A percentile compares a stretch with the other conserved stretches of the same genome.
Evolutionary conservation across 1,140 invertebrate species (phyloP).

Genomic region (Drosophila persimilis): DNA sequence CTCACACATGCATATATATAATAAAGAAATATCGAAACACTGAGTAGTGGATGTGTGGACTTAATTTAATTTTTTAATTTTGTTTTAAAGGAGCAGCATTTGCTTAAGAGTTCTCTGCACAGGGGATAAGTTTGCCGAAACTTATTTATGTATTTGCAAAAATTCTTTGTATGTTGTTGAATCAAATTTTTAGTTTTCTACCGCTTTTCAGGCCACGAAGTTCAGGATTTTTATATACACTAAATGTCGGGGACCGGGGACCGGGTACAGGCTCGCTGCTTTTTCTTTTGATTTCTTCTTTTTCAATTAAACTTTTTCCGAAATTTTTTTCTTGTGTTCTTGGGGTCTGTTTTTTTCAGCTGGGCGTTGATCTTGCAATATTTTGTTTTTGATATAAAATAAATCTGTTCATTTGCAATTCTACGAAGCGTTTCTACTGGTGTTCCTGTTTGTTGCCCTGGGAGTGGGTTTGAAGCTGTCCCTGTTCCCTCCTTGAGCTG

Average conservation of each 20-base stretch:
- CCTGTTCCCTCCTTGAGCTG: neutral
- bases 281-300: constrained; percentile 2
- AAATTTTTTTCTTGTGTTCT: neutral
- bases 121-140: constrained; percentile 44
- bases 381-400: constrained; percentile 34
- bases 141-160: constrained; percentile 19
- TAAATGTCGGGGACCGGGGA: neutral
- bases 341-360: constrained; percentile 20
- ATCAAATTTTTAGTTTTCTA: neutral
- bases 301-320: constrained; percentile 2
- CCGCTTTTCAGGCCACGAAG: constrained; percentile 14
- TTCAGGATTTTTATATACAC: constrained; percentile 30
- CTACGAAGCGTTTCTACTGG: constrained; percentile 30
- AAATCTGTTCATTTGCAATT: constrained; percentile 32
- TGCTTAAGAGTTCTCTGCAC: neutral
- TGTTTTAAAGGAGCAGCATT: neutral
- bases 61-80: neutral
- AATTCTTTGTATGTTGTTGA: constrained; percentile 12
- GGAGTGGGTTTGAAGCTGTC: constrained; percentile 7
- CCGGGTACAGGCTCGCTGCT: neutral
- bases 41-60: constrained; percentile 3
- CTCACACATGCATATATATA: constrained; percentile 6
- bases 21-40: constrained; percentile 15
- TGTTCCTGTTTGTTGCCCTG: neutral
- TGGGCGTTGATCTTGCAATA: neutral